These are phyloP conservation scores for Phyto melanocephala DNA, from an alignment of 2,888 invertebrate species.

Conservation along the genomic window DNA sequence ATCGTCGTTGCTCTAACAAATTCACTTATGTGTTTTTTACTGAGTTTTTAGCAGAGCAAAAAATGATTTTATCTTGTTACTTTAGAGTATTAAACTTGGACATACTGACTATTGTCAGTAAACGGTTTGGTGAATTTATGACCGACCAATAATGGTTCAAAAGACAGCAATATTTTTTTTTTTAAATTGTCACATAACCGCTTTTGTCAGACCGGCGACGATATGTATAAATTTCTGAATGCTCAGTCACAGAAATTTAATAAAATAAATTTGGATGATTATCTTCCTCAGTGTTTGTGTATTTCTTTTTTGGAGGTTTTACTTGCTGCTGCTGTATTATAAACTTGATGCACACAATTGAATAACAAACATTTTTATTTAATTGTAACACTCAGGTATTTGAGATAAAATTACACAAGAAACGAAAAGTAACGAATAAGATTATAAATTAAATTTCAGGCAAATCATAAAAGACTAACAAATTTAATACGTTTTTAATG, in stretches of 20 bases:
- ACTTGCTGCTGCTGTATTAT: conserved; percentile 4
- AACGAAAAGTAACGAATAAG: not conserved
- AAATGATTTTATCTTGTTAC: no score
- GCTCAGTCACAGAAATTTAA: not conserved
- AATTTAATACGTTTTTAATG: not conserved
- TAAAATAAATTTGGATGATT: not conserved
- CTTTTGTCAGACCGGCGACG: no score
- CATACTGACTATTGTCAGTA: no score
- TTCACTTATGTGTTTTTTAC: no score
- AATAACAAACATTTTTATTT: conserved; percentile 9
- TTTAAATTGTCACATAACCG: no score
- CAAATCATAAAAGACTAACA: not conserved
- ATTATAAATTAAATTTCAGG: not conserved
- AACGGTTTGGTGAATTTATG: no score
- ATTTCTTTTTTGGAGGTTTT: not conserved
- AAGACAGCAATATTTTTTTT: no score
- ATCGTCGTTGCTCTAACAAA: no score
- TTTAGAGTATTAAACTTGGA: no score
- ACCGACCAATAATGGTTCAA: no score
- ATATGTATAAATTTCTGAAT: no score
- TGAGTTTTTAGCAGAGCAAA: no score
- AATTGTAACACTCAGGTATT: conserved; percentile 38
- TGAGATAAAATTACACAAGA: not conserved
- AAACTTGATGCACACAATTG: not conserved
- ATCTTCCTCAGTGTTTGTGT: not conserved